phyloP scores from a whole-genome alignment of 2,888 invertebrate genomes.

The Ormyrus pomaceus region DNA sequence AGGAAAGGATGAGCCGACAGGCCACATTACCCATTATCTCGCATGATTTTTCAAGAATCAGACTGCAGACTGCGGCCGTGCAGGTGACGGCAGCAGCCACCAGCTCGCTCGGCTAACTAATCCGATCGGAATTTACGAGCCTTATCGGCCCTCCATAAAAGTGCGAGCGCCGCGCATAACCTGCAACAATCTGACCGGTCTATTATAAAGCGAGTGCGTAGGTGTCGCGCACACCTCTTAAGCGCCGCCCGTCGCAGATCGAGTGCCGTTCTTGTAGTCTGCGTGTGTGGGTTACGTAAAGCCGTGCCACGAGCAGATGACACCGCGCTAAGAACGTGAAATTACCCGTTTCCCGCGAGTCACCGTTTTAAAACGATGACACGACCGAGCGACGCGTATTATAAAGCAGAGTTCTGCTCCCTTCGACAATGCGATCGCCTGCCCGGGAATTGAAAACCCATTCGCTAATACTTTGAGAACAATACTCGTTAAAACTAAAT shows the following conservation, averaged over 20 bases:
- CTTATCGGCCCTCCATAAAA: slow-evolving; percentile 39
- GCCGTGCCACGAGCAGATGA: slow-evolving; percentile 66
- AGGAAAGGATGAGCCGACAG: slow-evolving; percentile 13
- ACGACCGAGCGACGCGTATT: background rate
- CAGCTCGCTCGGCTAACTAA: background rate
- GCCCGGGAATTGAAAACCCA: slow-evolving; percentile 10
- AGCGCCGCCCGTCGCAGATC: slow-evolving; percentile 19
- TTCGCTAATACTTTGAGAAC: background rate
- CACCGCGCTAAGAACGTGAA: slow-evolving; percentile 66
- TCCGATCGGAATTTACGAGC: slow-evolving; percentile 39
- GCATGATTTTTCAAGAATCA: slow-evolving; percentile 32
- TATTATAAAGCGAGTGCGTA: slow-evolving; percentile 6
- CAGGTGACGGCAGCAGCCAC: slow-evolving; percentile 2
- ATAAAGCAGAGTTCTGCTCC: background rate
- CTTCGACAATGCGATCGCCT: background rate
- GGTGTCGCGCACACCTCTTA: slow-evolving; percentile 7
- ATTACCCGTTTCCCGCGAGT: slow-evolving; percentile 68
- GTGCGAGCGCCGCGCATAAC: slow-evolving; percentile 13
- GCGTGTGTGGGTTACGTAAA: slow-evolving; percentile 65
- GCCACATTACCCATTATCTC: slow-evolving; percentile 24
- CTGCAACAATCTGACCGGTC: slow-evolving; percentile 15
- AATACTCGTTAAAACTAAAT: background rate
- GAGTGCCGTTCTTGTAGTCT: background rate
- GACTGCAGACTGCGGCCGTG: background rate
- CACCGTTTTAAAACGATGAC: slow-evolving; percentile 54